Base-by-base conservation (phyloP, 2,888 invertebrate genomes). In the Dione juno region DNA sequence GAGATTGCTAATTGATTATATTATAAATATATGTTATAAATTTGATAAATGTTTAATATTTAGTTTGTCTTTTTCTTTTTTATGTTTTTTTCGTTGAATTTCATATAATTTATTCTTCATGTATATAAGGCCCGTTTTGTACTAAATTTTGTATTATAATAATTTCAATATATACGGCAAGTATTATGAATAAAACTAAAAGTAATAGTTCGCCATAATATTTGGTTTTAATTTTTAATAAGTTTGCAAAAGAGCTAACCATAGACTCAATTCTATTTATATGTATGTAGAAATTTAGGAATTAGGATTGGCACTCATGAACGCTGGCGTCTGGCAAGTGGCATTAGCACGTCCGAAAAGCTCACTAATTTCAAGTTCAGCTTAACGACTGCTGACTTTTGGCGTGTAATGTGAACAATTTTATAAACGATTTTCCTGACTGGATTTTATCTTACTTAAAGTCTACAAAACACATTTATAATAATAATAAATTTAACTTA, bases 321-420 rank as follows among this genome's bases (percentile, higher is more conserved):
- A 40, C 16, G 13, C 7, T 57, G 7, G 37, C 57, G 57, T 57
- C 57, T 40, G 37, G 54, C 53, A 54, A 54, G n/a, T 54, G n/a
- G 35, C 54, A 54, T 8, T 28, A 14, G 14, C 14, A 59, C 21
- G 35, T 37, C 11, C 43, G 43, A 19, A 57, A 45, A 57, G 45
- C 28, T 28, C 16, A 45, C 19, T 9, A 48, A 48, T 40, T 58
- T 45, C 19, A 43, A 37, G 37, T 16, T n/a, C 37, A 52, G 43
- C 21, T 48, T 40, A 67, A 67, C 67, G 52, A 61, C 59, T 35
- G 9, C 16, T 1, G 54, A 54, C n/a, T 37, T 41, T 40, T 67
- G 67, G 67, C 67, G 28, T 67, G 59, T 67, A 59, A 52, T 52
- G 37, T 40, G 16, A 57, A 19, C 16, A 35, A 57, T 21, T n/a